phyloP scores from a whole-genome alignment of 2,113 vertebrate species.

The Condylura cristata region DNA sequence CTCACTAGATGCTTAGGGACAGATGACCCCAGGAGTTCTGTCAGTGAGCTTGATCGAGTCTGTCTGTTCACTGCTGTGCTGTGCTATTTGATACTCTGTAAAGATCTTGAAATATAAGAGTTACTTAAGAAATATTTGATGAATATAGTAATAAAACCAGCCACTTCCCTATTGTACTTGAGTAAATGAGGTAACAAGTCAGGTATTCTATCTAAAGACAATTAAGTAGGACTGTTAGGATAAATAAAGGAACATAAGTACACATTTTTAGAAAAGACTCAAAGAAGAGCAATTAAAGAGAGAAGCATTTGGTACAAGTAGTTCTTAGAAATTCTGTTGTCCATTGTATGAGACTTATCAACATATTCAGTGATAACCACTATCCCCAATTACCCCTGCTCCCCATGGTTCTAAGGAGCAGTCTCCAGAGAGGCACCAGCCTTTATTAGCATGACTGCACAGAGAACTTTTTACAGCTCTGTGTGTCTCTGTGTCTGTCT shows the following conservation, averaged over 20 bases:
- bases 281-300: not conserved
- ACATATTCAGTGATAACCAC: accelerated
- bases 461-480: too few species aligned
- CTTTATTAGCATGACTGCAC: too few species aligned
- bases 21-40: accelerated
- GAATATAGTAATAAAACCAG: not conserved
- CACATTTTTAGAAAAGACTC: not conserved
- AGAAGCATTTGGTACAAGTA: not conserved
- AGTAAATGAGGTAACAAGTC: not conserved
- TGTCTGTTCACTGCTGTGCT: not conserved
- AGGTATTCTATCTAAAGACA: not conserved
- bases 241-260: not conserved
- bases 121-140: not conserved
- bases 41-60: accelerated
- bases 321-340: not conserved
- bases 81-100: not conserved
- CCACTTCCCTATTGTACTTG: not conserved
- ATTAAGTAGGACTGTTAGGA: not conserved
- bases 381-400: accelerated
- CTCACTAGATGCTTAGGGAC: too few species aligned
- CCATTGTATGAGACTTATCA: not conserved
- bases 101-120: not conserved
- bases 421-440: not conserved
- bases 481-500: accelerated
- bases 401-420: not conserved